Conservation (phyloP, 2,888 invertebrate genomes). For the Sphaeridia pumilis region DNA sequence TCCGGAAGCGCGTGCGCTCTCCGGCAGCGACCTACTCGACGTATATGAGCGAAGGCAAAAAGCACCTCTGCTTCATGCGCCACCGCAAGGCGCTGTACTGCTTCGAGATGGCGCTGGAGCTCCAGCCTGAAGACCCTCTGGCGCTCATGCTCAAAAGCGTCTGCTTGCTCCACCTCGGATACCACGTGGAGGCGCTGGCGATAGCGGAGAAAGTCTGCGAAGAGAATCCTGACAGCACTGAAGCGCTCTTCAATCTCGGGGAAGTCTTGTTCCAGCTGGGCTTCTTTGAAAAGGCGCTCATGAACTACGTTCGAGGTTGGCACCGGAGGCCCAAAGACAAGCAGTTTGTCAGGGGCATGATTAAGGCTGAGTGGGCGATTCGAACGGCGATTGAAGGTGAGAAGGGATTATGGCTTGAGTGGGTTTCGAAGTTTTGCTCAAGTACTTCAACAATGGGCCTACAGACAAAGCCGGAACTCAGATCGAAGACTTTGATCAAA, state of each 20-base stretch:
- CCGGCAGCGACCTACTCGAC: conserved; percentile 1
- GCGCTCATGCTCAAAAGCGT: conserved; percentile 12
- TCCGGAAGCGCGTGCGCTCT: neutral
- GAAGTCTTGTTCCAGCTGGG: conserved; percentile 12
- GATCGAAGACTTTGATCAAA: conserved; percentile 14
- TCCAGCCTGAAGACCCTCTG: conserved; percentile 1
- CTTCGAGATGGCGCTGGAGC: conserved; percentile 9
- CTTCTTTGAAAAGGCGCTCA: conserved; percentile 13
- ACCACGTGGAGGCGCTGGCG: conserved; percentile 3
- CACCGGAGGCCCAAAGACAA: neutral
- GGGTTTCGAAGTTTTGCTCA: too few species aligned
- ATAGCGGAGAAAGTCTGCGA: conserved; percentile 4
- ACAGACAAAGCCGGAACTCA: conserved; percentile 7
- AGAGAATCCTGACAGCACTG: neutral
- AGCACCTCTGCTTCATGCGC: conserved; percentile 4
- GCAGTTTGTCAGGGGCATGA: conserved; percentile 5
- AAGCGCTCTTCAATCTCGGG: conserved; percentile 7
- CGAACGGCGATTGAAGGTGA: conserved; percentile 4
- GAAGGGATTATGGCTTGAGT: too few species aligned
- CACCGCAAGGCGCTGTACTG: conserved; percentile 2
- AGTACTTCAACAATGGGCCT: too few species aligned
- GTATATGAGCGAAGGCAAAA: conserved; percentile 8
- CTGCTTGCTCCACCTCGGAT: conserved; percentile 11
- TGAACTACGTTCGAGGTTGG: conserved; percentile 6
- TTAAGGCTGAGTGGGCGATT: conserved; percentile 9